phyloP scores from a whole-genome alignment of 2,113 vertebrate species.

The Charadrius vociferus region DNA sequence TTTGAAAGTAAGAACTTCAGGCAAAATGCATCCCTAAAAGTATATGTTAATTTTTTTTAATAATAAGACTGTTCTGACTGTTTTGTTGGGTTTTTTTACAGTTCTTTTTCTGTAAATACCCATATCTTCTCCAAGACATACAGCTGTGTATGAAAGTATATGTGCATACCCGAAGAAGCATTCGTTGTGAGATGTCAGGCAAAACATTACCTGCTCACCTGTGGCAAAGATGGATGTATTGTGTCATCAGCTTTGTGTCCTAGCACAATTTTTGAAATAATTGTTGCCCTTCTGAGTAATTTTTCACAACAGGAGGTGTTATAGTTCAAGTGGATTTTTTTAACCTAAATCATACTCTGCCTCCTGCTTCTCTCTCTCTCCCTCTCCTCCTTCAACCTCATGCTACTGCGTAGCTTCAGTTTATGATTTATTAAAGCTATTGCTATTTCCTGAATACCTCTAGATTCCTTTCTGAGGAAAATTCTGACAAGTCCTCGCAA shows the following conservation, averaged over 20 bases:
- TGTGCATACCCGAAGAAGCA: not conserved
- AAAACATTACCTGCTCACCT: not conserved
- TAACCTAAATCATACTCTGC: not conserved
- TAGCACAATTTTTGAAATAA: not conserved
- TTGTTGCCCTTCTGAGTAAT: not conserved
- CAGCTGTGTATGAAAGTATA: not conserved
- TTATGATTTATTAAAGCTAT: constrained; percentile 44
- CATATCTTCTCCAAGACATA: not conserved
- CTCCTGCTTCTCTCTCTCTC: not conserved
- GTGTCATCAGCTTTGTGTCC: not conserved
- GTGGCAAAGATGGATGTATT: not conserved
- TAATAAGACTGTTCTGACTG: not conserved
- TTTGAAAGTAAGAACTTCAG: not conserved
- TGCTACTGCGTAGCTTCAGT: not conserved
- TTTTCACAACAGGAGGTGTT: not conserved
- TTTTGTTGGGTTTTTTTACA: not conserved
- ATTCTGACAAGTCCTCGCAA: constrained; percentile 37
- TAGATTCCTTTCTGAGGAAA: constrained; percentile 20
- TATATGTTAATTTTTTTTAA: not conserved
- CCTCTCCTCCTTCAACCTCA: not conserved
- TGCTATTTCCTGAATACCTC: constrained; percentile 36
- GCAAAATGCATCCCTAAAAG: not conserved
- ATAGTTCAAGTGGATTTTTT: not conserved
- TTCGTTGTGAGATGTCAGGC: not conserved
- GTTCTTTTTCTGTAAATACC: not conserved